Conservation (phyloP, 35 echinoderm and acorn worm genomes). For the Acanthaster planci region DNA sequence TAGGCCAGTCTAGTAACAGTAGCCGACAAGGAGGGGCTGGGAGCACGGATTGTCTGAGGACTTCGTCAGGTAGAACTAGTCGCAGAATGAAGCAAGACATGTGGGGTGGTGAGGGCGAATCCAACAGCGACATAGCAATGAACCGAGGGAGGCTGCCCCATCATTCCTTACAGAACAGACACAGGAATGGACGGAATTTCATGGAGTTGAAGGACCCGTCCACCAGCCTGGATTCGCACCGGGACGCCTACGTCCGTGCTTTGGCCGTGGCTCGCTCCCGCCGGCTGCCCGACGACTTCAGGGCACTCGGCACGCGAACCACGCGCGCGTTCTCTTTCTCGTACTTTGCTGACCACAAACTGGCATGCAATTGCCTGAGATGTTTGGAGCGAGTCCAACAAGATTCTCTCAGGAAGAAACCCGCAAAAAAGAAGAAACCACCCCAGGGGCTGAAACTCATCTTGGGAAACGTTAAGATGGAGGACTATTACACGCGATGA, state of each 20-base stretch:
- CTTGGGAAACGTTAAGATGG: conserved; percentile 49
- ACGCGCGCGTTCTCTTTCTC: conserved; percentile 60
- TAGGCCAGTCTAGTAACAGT: neutral
- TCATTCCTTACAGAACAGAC: neutral
- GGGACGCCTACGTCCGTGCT: conserved; percentile 50
- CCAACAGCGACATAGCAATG: neutral
- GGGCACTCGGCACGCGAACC: conserved; percentile 4
- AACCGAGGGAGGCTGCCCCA: neutral
- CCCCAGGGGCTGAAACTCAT: conserved; percentile 38
- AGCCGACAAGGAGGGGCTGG: neutral
- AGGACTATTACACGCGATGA: conserved; percentile 44
- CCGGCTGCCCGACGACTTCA: conserved; percentile 30
- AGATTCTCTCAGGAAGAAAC: conserved; percentile 5
- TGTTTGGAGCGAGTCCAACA: neutral
- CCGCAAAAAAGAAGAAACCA: conserved; percentile 13
- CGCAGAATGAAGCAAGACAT: neutral
- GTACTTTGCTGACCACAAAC: conserved; percentile 40
- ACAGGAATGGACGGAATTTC: neutral
- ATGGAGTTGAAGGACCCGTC: neutral
- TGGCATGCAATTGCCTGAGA: conserved; percentile 34
- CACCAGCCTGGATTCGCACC: conserved; percentile 32
- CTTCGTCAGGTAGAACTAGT: too few relatives aligned
- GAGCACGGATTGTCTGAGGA: neutral
- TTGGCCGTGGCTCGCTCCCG: conserved; percentile 35
- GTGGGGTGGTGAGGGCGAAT: neutral